Conservation (phyloP, 1,140 invertebrate genomes). For the Linepithema humile region DNA sequence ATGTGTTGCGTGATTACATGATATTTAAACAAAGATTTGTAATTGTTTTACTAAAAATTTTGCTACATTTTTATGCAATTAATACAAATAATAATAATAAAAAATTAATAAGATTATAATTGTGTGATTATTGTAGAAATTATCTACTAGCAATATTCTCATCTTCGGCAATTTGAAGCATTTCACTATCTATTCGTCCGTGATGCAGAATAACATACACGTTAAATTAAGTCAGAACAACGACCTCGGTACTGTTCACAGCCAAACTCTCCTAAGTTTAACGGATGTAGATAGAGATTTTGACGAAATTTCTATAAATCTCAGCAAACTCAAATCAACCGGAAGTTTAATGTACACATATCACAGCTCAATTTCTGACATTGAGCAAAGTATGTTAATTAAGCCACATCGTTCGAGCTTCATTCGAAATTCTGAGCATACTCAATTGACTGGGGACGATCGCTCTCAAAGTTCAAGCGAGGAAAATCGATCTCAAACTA, state of each 20-base stretch:
- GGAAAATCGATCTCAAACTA: too few relatives aligned
- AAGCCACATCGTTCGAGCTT: too few relatives aligned
- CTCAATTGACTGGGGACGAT: too few relatives aligned
- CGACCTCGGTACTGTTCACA: slow-evolving; percentile 86
- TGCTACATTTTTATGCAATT: background rate
- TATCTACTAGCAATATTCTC: slow-evolving; percentile 85
- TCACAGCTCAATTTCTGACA: too few relatives aligned
- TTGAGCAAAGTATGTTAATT: too few relatives aligned
- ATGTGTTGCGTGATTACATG: background rate
- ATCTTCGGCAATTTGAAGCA: slow-evolving; percentile 84
- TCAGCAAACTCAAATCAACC: slow-evolving; percentile 78
- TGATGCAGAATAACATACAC: slow-evolving; percentile 85
- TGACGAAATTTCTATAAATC: background rate
- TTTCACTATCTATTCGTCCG: slow-evolving; percentile 87
- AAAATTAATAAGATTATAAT: background rate
- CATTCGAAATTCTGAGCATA: too few relatives aligned
- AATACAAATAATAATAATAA: background rate
- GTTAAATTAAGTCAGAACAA: slow-evolving; percentile 84
- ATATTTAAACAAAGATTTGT: background rate
- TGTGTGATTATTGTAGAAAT: slow-evolving; percentile 75
- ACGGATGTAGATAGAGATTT: slow-evolving; percentile 70
- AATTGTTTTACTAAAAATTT: background rate
- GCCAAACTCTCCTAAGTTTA: slow-evolving; percentile 86
- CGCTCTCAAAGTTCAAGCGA: background rate
- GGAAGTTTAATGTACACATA: slow-evolving; percentile 86